phyloP scores from a whole-genome alignment of 2,113 vertebrate genomes.

The Anthoscopus minutus region DNA sequence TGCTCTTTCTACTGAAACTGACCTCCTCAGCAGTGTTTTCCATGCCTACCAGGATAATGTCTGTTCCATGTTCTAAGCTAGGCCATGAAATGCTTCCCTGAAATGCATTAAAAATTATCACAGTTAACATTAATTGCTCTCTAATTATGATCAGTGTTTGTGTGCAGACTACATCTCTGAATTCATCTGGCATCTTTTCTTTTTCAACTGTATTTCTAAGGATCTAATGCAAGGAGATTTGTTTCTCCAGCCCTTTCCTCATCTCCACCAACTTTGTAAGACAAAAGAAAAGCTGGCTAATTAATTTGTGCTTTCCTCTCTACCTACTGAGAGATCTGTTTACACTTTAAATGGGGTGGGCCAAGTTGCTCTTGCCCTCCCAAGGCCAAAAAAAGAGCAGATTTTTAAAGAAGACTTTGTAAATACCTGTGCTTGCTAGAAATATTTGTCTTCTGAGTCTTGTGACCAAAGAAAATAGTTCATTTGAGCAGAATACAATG shows the following conservation, averaged over 20 bases:
- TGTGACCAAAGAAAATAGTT: conserved; percentile 30
- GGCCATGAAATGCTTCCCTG: neutral
- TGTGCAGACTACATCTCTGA: neutral
- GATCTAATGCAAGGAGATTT: neutral
- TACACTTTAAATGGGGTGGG: neutral
- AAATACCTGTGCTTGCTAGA: conserved; percentile 32
- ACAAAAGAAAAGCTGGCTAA: neutral
- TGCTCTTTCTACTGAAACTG: neutral
- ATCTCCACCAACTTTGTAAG: neutral
- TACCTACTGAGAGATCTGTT: neutral
- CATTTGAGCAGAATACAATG: conserved; percentile 29
- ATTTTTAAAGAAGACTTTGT: conserved; percentile 14
- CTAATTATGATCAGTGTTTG: neutral
- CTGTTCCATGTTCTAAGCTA: neutral
- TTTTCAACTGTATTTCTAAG: neutral
- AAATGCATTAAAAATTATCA: neutral
- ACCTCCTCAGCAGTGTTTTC: neutral
- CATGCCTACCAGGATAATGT: neutral
- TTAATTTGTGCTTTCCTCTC: neutral
- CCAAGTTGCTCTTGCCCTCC: conserved; percentile 16
- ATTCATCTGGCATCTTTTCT: neutral
- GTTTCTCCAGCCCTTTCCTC: neutral
- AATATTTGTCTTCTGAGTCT: conserved; percentile 33
- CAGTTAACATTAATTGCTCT: neutral
- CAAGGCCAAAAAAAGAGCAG: neutral